phyloP scores from a whole-genome alignment of 2,113 vertebrate species.

The Dicaeum eximium region DNA sequence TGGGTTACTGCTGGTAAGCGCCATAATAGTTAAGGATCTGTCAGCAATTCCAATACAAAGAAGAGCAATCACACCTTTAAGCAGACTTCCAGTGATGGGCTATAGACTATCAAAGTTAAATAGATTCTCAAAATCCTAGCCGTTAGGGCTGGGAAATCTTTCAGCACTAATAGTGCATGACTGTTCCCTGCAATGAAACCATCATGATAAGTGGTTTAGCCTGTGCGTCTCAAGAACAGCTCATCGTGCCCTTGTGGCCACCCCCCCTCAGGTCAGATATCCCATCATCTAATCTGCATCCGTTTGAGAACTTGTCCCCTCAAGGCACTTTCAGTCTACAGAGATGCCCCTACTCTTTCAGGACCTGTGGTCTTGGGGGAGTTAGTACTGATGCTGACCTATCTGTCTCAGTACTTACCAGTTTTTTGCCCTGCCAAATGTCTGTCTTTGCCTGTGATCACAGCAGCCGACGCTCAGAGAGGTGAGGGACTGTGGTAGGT shows the following conservation, averaged over 20 bases:
- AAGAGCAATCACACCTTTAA: conserved; percentile 63
- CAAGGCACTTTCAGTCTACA: not conserved
- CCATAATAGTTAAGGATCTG: conserved; percentile 65
- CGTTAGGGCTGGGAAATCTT: conserved; percentile 58
- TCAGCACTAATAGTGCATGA: conserved; percentile 65
- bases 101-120: conserved; percentile 64
- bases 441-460: not conserved
- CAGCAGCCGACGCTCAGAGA: not conserved
- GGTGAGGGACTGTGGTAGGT: not conserved
- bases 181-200: conserved; percentile 48
- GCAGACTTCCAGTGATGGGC: conserved; percentile 51
- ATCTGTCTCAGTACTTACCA: not conserved
- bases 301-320: not conserved
- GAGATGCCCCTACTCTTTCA: not conserved
- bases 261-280: not conserved
- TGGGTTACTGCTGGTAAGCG: conserved; percentile 56
- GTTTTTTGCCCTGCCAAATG: not conserved
- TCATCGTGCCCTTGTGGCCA: conserved; percentile 31
- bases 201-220: conserved; percentile 42
- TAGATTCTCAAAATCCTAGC: conserved; percentile 59
- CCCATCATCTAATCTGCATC: not conserved
- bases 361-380: not conserved
- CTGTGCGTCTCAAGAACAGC: not conserved
- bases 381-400: not conserved
- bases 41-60: conserved; percentile 64